Percentiles rank a stretch among this genome's conserved stretches.
Conservation (phyloP, 2,113 vertebrate species). For the Bagarius yarrelli region DNA sequence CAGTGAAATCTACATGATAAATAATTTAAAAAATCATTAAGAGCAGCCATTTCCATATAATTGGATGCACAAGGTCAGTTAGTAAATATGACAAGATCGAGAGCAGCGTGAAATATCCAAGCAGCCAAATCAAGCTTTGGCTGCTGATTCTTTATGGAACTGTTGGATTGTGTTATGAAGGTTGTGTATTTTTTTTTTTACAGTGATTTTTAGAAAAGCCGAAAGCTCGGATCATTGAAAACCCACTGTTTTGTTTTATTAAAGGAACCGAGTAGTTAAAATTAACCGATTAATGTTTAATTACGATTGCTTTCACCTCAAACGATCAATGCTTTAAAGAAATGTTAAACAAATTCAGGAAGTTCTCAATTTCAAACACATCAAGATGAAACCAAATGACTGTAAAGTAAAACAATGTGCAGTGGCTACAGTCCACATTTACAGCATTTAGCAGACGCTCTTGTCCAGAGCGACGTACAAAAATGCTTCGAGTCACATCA, state of each 20-base stretch:
- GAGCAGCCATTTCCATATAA: slow-evolving; percentile 19
- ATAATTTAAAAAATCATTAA: slow-evolving; percentile 54
- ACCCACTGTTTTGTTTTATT: background rate
- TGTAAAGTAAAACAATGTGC: too few species aligned
- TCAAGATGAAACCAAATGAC: too few species aligned
- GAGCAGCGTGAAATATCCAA: background rate
- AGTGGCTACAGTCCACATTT: too few species aligned
- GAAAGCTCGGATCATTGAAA: background rate
- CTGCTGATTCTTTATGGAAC: background rate
- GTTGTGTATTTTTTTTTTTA: background rate
- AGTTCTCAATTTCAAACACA: too few species aligned
- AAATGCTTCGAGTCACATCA: too few species aligned
- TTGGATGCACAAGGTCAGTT: slow-evolving; percentile 36
- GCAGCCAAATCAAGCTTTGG: background rate
- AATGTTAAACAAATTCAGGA: too few species aligned
- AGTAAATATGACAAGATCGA: background rate
- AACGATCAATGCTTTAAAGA: too few species aligned
- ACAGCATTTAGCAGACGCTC: too few species aligned
- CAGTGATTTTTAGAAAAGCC: background rate
- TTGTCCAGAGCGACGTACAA: too few species aligned
- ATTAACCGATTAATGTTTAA: too few species aligned
- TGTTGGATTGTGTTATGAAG: background rate
- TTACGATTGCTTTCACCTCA: too few species aligned
- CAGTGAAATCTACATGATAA: slow-evolving; percentile 51
- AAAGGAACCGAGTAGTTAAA: background rate